Percentiles rank a stretch among this genome's conserved stretches.
These are phyloP conservation scores for Isotomurus palustris DNA, from an alignment of 2,888 invertebrate genomes.

Conservation along the genomic window DNA sequence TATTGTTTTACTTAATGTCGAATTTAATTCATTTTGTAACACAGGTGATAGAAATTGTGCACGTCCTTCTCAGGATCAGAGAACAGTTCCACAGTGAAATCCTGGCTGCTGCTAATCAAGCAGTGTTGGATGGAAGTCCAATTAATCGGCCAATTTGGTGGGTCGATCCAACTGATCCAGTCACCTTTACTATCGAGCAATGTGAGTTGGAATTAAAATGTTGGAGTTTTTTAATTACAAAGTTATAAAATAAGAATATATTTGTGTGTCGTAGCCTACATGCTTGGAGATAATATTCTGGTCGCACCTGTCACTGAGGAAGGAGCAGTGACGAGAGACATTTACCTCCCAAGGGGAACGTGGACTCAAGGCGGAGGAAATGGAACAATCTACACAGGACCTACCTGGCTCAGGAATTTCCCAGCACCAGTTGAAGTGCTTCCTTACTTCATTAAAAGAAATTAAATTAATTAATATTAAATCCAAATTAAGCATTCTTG, in stretches of 20 bases:
- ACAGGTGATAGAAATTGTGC: slow-evolving; percentile 21
- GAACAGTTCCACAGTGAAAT: slow-evolving; percentile 45
- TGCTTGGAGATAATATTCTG: slow-evolving; percentile 69
- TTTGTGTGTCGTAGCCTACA: slow-evolving; percentile 60
- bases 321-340: slow-evolving; percentile 59
- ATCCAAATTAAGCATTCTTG: too few species aligned
- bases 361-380: slow-evolving; percentile 55
- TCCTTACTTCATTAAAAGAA: slow-evolving; percentile 60
- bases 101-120: slow-evolving; percentile 58
- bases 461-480: too few species aligned
- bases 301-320: slow-evolving; percentile 70
- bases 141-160: slow-evolving; percentile 83
- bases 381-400: slow-evolving; percentile 57
- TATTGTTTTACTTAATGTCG: too few species aligned
- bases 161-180: slow-evolving; percentile 64
- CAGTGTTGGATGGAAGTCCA: slow-evolving; percentile 61
- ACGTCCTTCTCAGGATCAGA: slow-evolving; percentile 16
- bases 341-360: slow-evolving; percentile 69
- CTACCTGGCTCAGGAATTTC: slow-evolving; percentile 60
- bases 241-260: too few species aligned
- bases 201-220: neutral
- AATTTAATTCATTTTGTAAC: too few species aligned
- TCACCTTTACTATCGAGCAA: slow-evolving; percentile 54
- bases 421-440: slow-evolving; percentile 63
- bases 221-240: too few species aligned